Evolutionary conservation across 2,113 vertebrate species (phyloP).

Genomic region (Martes martes): DNA sequence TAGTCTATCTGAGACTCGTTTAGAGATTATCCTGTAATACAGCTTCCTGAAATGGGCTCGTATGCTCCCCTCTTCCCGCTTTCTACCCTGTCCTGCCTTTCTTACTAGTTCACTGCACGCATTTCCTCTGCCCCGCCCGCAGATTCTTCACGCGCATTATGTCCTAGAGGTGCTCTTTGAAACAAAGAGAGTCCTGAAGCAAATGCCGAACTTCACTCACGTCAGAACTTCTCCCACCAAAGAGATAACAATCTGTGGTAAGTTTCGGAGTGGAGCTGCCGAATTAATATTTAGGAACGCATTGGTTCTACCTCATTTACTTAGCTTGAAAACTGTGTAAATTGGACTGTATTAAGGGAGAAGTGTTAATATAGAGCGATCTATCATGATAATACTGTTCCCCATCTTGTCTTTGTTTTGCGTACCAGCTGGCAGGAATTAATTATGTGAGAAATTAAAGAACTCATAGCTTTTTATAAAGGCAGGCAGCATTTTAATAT

Average conservation of each 20-base stretch:
- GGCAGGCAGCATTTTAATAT: constrained; percentile 71
- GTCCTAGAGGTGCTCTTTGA: constrained; percentile 92
- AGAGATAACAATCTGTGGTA: constrained; percentile 93
- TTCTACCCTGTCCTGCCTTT: neutral
- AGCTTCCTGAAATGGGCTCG: neutral
- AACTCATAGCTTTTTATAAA: constrained; percentile 73
- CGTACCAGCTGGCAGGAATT: constrained; percentile 77
- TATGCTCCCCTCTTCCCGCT: neutral
- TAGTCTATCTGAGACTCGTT: constrained; percentile 32
- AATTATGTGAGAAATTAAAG: constrained; percentile 75
- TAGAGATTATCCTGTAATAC: constrained; percentile 29
- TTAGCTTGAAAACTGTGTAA: constrained; percentile 48
- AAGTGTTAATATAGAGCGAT: constrained; percentile 71
- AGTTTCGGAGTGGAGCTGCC: constrained; percentile 64
- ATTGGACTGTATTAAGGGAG: constrained; percentile 59
- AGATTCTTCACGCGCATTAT: constrained; percentile 93
- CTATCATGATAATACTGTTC: constrained; percentile 66
- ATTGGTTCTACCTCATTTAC: constrained; percentile 57
- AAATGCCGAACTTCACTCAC: constrained; percentile 92
- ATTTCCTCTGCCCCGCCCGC: constrained; percentile 34
- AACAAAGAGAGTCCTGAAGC: constrained; percentile 90
- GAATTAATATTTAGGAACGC: constrained; percentile 61
- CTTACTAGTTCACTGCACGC: constrained; percentile 4
- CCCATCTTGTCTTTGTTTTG: constrained; percentile 77
- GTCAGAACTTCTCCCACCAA: constrained; percentile 89